Conservation (phyloP, 2,888 invertebrate genomes). For the Ctenicera cuprea region DNA sequence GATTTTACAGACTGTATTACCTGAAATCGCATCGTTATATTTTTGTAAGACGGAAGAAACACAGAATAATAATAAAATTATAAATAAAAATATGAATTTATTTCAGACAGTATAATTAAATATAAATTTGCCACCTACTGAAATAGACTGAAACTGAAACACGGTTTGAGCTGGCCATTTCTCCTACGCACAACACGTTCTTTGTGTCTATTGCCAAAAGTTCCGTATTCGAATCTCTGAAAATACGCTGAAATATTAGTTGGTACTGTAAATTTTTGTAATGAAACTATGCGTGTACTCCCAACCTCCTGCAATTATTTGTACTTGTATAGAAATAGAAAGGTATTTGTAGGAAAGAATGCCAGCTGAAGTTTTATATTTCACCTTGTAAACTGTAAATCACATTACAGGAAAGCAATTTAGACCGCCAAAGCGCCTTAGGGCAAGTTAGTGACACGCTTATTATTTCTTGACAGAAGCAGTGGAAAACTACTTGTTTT, state of each 20-base stretch:
- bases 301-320: neutral
- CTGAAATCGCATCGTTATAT: too few relatives aligned
- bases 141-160: slow-evolving; percentile 16
- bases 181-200: slow-evolving; percentile 34
- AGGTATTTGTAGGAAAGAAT: neutral
- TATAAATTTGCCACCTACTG: slow-evolving; percentile 30
- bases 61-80: neutral
- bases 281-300: neutral
- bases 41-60: neutral
- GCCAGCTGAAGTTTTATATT: neutral
- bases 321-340: slow-evolving; percentile 9
- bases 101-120: slow-evolving; percentile 17
- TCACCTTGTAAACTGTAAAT: neutral
- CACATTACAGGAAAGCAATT: neutral
- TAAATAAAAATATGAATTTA: slow-evolving; percentile 15
- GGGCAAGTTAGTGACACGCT: neutral
- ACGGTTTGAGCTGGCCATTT: slow-evolving; percentile 2
- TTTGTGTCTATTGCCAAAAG: slow-evolving; percentile 40
- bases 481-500: slow-evolving; percentile 23
- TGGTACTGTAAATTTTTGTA: neutral
- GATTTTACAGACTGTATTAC: too few relatives aligned
- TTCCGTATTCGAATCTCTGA: slow-evolving; percentile 17
- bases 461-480: slow-evolving; percentile 12
- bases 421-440: neutral
- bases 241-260: neutral